These are phyloP conservation scores for Amblyjoppa fuscipennis DNA, from an alignment of 2,888 invertebrate genomes.

Conservation along the genomic window DNA sequence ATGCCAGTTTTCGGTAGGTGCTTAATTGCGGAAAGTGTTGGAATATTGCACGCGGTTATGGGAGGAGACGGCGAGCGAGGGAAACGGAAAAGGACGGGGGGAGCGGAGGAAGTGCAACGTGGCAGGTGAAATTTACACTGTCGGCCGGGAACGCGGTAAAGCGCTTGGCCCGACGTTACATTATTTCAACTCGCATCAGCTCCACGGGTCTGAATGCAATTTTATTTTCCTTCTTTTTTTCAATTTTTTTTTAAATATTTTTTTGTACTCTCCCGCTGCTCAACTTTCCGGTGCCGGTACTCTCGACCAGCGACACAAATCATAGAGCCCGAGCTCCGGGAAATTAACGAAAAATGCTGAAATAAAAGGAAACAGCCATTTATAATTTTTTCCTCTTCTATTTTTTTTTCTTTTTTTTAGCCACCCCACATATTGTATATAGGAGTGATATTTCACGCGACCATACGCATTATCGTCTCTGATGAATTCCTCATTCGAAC, in stretches of 20 bases:
- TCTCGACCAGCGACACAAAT: constrained; percentile 63
- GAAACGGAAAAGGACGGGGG: constrained; percentile 28
- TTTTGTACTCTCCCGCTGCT: constrained; percentile 33
- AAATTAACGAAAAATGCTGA: constrained; percentile 56
- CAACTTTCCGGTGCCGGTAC: constrained; percentile 41
- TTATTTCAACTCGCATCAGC: constrained; percentile 79
- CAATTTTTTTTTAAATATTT: constrained; percentile 32
- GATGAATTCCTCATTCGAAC: not conserved
- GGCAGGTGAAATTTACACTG: constrained; percentile 79
- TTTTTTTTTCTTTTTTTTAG: not conserved
- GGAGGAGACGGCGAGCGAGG: not conserved
- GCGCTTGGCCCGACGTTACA: constrained; percentile 70
- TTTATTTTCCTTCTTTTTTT: constrained; percentile 51
- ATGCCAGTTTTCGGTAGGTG: constrained; percentile 69
- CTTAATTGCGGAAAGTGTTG: constrained; percentile 70
- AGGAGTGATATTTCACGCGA: constrained; percentile 38
- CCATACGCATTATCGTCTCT: constrained; percentile 16
- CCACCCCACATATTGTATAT: not conserved
- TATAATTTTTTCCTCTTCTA: constrained; percentile 53
- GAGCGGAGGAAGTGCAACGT: constrained; percentile 23
- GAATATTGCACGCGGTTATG: constrained; percentile 64
- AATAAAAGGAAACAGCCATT: constrained; percentile 66
- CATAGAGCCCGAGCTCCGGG: constrained; percentile 56
- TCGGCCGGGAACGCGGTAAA: constrained; percentile 66
- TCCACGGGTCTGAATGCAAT: constrained; percentile 69